Evolutionary conservation across 2,113 vertebrate species (phyloP).

Genomic region (Odobenus rosmarus): DNA sequence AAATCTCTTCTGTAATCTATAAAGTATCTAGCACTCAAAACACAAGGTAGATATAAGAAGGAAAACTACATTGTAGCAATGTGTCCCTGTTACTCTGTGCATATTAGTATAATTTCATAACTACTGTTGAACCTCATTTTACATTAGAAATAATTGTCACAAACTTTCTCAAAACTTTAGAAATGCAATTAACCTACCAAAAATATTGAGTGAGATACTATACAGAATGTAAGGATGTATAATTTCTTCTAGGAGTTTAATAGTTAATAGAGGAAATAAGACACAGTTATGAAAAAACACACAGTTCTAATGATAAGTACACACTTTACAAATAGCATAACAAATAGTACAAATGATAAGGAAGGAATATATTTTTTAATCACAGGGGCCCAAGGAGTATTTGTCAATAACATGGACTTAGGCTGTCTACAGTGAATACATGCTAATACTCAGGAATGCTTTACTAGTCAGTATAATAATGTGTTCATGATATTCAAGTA

Average conservation of each 20-base stretch:
- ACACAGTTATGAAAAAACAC: not conserved
- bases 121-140: not conserved
- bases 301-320: not conserved
- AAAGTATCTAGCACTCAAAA: not conserved
- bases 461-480: not conserved
- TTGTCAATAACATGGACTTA: not conserved
- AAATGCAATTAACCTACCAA: not conserved
- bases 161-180: not conserved
- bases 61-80: not conserved
- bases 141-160: constrained; percentile 21
- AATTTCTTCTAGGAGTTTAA: not conserved
- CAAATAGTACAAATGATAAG: not conserved
- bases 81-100: not conserved
- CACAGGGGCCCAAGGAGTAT: not conserved
- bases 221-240: not conserved
- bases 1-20: not conserved
- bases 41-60: not conserved
- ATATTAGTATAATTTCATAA: not conserved
- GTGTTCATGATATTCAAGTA: not conserved
- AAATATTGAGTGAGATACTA: not conserved
- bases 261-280: constrained; percentile 20
- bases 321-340: not conserved
- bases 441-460: not conserved
- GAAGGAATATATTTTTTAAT: not conserved
- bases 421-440: not conserved